These are phyloP conservation scores for Drosophila diplacantha DNA, from an alignment of 2,888 invertebrate species.

Conservation along the genomic window DNA sequence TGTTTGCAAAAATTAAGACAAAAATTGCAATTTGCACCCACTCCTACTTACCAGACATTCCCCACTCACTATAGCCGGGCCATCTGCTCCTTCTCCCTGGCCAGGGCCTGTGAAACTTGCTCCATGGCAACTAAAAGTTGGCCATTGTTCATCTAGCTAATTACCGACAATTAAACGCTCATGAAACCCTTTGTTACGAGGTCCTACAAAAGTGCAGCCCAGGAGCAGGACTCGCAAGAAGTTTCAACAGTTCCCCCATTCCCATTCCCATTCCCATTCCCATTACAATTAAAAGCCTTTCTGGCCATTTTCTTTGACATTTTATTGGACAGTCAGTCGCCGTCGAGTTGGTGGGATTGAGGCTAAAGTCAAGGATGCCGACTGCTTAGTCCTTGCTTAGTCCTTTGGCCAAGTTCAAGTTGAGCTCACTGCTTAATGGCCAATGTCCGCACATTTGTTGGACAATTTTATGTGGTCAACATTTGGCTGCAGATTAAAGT, in stretches of 20 bases:
- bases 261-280: conserved; percentile 37
- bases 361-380: conserved; percentile 27
- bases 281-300: conserved; percentile 65
- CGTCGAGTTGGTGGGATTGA: conserved; percentile 13
- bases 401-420: conserved; percentile 28
- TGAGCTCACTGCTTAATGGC: conserved; percentile 24
- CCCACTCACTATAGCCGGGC: conserved; percentile 3
- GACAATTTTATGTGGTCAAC: conserved; percentile 31
- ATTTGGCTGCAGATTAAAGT: conserved; percentile 31
- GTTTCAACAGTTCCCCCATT: conserved; percentile 11
- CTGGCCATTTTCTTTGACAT: conserved; percentile 65
- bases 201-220: conserved; percentile 5
- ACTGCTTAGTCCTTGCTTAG: conserved; percentile 22
- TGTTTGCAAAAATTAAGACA: not conserved
- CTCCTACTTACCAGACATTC: not conserved
- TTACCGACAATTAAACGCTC: conserved; percentile 64
- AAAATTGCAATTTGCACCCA: not conserved
- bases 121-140: conserved; percentile 36
- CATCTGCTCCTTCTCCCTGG: conserved; percentile 14
- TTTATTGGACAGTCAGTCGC: conserved; percentile 54
- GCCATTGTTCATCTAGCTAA: conserved; percentile 54
- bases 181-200: conserved; percentile 40
- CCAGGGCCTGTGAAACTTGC: conserved; percentile 20
- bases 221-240: conserved; percentile 13
- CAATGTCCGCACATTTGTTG: conserved; percentile 34